A percentile compares a stretch with the other conserved stretches of the same genome.
Evolutionary conservation across 2,113 vertebrate genomes (phyloP).

Genomic region (Pseudonaja textilis): DNA sequence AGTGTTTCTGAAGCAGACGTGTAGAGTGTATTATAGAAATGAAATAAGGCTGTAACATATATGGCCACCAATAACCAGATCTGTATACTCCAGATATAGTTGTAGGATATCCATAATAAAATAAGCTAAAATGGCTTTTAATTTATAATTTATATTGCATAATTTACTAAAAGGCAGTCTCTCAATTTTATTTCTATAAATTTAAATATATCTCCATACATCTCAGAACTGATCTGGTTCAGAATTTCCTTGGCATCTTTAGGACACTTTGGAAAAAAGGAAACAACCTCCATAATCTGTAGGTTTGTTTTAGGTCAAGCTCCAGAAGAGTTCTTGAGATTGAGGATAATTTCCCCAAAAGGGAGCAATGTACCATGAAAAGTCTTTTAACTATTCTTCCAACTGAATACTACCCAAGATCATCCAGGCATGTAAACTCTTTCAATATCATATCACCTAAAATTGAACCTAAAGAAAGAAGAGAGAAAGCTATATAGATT

Average conservation of each 20-base stretch:
- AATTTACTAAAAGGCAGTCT: background rate
- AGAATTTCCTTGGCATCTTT: background rate
- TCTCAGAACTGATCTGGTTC: background rate
- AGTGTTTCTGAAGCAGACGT: background rate
- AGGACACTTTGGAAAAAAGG: background rate
- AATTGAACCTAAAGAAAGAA: too few species aligned
- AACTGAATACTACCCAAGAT: too few species aligned
- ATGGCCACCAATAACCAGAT: background rate
- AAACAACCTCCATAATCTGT: background rate
- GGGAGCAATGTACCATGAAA: too few species aligned
- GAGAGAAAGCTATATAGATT: too few species aligned
- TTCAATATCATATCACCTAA: too few species aligned
- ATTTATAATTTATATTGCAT: background rate
- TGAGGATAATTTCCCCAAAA: background rate
- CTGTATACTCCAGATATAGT: background rate
- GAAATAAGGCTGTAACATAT: background rate
- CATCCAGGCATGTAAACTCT: background rate
- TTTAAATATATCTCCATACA: background rate
- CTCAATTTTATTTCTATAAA: background rate
- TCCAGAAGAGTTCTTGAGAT: background rate
- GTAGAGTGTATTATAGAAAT: background rate
- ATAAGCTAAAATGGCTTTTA: background rate
- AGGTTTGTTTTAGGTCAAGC: background rate
- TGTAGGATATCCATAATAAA: background rate
- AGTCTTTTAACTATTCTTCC: background rate